Evolutionary conservation across 2,888 invertebrate species (phyloP).

Genomic region (Sipha maydis): DNA sequence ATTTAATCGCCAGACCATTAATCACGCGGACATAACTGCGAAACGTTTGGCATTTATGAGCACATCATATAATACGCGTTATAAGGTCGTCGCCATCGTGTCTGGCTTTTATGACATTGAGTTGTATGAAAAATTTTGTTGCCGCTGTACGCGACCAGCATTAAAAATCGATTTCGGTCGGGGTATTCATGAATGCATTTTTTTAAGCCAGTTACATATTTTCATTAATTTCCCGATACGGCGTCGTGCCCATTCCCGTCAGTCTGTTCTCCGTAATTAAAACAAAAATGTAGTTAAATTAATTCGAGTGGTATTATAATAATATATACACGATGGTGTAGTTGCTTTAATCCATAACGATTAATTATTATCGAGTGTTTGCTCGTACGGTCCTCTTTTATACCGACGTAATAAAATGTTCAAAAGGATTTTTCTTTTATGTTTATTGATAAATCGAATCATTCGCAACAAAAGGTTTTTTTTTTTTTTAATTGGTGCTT

Average conservation of each 20-base stretch:
- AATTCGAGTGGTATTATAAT: slow-evolving; percentile 1
- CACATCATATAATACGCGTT: not conserved
- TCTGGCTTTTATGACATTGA: slow-evolving; percentile 18
- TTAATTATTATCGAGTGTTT: not conserved
- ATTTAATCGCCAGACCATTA: slow-evolving; percentile 45
- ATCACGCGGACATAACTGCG: slow-evolving; percentile 22
- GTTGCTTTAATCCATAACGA: not conserved
- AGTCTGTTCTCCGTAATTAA: not conserved
- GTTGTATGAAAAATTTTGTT: slow-evolving; percentile 16
- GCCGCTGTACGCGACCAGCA: not conserved
- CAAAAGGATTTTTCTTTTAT: not conserved
- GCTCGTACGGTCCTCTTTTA: not conserved
- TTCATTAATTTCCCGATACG: slow-evolving; percentile 30
- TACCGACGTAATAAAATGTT: not conserved
- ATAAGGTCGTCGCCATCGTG: slow-evolving; percentile 43
- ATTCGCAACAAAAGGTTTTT: not conserved
- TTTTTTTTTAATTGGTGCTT: not conserved
- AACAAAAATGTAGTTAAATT: slow-evolving; percentile 14
- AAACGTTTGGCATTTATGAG: slow-evolving; percentile 51
- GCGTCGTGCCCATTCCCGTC: not conserved
- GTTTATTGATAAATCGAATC: too few relatives aligned
- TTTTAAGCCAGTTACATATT: slow-evolving; percentile 17
- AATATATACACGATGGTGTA: not conserved
- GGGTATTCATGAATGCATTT: not conserved
- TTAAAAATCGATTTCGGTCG: not conserved